A percentile compares a stretch with the other conserved stretches of the same genome.
phyloP scores from a whole-genome alignment of 2,113 vertebrate genomes.

The Tetraodon nigroviridis region DNA sequence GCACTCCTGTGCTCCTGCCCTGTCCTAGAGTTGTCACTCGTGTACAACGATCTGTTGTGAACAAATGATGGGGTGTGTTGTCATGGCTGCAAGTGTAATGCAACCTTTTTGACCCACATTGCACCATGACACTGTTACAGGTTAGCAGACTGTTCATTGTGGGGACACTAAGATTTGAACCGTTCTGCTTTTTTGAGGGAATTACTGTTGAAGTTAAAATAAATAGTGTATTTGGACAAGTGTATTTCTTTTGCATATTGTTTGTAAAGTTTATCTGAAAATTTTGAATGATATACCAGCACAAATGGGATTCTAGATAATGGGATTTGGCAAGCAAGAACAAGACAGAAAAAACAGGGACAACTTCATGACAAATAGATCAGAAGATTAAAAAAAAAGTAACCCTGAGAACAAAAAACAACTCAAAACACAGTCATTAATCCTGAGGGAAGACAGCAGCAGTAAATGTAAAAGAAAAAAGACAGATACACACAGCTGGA shows the following conservation, averaged over 20 bases:
- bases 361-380: too few relatives aligned
- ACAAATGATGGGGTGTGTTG: conserved; percentile 34
- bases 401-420: background rate
- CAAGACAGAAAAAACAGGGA: background rate
- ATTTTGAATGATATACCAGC: background rate
- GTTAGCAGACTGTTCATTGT: background rate
- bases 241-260: too few relatives aligned
- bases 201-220: too few relatives aligned
- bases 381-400: background rate
- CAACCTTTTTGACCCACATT: conserved; percentile 11
- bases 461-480: background rate
- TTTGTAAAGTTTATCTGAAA: too few relatives aligned
- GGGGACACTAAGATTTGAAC: background rate
- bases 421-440: background rate
- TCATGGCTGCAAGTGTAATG: conserved; percentile 19
- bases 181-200: too few relatives aligned
- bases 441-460: background rate
- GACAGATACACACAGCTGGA: too few relatives aligned
- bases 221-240: too few relatives aligned
- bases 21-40: conserved; percentile 49
- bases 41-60: conserved; percentile 55
- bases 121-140: background rate
- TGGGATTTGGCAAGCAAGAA: background rate
- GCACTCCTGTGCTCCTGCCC: conserved; percentile 52
- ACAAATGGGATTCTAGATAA: background rate